Evolutionary conservation across 2,797 vertebrate species (phyloP), one percentile per base, ranked within the genome.

Genomic region (Hydrolagus colliei): DNA sequence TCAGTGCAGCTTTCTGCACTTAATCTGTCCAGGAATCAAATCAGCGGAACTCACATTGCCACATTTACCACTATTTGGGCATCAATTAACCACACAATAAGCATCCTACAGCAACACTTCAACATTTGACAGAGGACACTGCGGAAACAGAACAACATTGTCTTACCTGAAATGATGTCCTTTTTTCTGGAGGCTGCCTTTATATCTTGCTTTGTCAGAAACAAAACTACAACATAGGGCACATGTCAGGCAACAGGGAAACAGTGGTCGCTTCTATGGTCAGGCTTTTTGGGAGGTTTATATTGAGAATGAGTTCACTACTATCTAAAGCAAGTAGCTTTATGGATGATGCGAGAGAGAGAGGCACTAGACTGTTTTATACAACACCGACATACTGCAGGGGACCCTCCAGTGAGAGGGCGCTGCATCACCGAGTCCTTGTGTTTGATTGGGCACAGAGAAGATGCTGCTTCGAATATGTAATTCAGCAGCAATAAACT

Each of bases 361-460:
- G 91, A 92, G 93, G 90, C 89, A 91, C 91, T 88, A 93, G 92
- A 89, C 89, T 92, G 89, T 89, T 93, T 93, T 91, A 92, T 91
- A 89, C 91, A 93, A 91, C 92, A 90, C 93, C 93, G 91, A 94
- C 94, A 96, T 92, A 86, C 93, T 88, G 94, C 94, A 92, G 96
- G 96, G 96, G 95, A 97, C 96, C 96, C 96, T 97, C 95, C 95
- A 94, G 94, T 93, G 93, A 95, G 92, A 94, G 92, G 89, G 91
- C 90, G 90, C 91, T 91, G 91, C 93, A 93, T 94, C 94, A 93
- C 89, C 62, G 88, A 92, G 93, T 91, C 90, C 92, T 93, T 91
- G 89, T 86, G 91, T 89, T 90, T 93, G 94, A 97, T 98, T 98
- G 97, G 97, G 87, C 91, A 61, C 86, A 72, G 88, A 87, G 88